A percentile compares a stretch with the other conserved stretches of the same genome.
phyloP scores from a whole-genome alignment of 2,888 invertebrate genomes.

The Drosophila neonasuta region DNA sequence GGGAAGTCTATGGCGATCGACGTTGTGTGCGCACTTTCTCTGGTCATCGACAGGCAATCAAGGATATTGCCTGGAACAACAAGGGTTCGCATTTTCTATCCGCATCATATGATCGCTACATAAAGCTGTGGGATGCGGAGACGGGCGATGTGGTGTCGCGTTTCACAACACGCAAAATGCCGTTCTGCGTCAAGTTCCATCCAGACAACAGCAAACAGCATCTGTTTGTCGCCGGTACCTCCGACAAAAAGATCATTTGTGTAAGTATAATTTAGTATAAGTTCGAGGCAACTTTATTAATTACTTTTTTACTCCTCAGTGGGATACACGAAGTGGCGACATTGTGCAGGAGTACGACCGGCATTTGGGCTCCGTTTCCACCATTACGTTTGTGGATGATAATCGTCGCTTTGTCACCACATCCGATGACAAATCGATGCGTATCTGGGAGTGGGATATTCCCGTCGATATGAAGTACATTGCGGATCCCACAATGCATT shows the following conservation, averaged over 20 bases:
- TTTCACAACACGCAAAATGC: constrained; percentile 97
- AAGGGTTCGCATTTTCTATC: constrained; percentile 95
- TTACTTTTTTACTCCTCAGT: constrained; percentile 83
- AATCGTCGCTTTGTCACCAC: constrained; percentile 99
- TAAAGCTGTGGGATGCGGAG: constrained; percentile 99
- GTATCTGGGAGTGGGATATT: constrained; percentile 99
- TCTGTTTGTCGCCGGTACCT: constrained; percentile 98
- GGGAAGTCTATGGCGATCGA: constrained; percentile 98
- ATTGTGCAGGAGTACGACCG: constrained; percentile 99
- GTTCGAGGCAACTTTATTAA: background rate
- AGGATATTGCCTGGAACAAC: constrained; percentile 98
- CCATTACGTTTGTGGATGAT: constrained; percentile 99
- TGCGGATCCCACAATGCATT: constrained; percentile 99
- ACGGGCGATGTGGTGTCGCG: constrained; percentile 92
- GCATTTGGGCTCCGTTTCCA: constrained; percentile 98
- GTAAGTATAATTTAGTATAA: constrained; percentile 84
- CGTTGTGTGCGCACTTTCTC: constrained; percentile 96
- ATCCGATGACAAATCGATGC: constrained; percentile 98
- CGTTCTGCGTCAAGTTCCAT: constrained; percentile 99
- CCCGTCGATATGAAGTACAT: constrained; percentile 99
- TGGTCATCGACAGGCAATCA: constrained; percentile 97
- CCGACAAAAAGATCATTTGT: constrained; percentile 99
- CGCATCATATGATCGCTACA: constrained; percentile 98
- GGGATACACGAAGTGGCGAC: constrained; percentile 97
- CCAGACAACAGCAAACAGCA: constrained; percentile 98